Base-by-base conservation (phyloP, 2,797 vertebrate species). In the Odontamblyopus lacepedii region DNA sequence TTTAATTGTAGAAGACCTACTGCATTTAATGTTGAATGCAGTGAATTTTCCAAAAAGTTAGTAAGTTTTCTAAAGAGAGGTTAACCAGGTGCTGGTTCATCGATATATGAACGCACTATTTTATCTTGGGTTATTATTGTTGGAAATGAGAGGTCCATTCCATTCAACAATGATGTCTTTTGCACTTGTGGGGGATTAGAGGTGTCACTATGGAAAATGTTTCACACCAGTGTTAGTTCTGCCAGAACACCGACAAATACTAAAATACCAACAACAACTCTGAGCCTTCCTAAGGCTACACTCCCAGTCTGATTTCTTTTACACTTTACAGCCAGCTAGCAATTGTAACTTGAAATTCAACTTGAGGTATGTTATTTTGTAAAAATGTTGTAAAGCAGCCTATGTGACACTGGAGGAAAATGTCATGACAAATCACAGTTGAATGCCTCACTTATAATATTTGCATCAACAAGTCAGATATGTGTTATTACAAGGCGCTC, bases 191-290 rank as follows among this genome's bases (percentile, higher is more conserved):
- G 23, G 30, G 74, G 74, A 72, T 77, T 78, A 73, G 66, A 32
- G 61, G 19, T 69, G 72, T 77, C 77, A 79, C 27, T 41, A 73
- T 73, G 71, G 72, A 74, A 71, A n/a, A 67, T 72, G 16, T 63
- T 74, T 80, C 71, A 73, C 66, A 67, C 68, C 53, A 63, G 69
- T 76, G 72, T 70, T 70, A 71, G 23, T 83, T 83, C 72, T 84
- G 78, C 76, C 83, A 82, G 67, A 84, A 78, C 67, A 44, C 67
- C 8, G 63, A 73, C 75, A 84, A 79, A 85, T 76, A 68, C 79
- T 44, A 57, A 12, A 64, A 60, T 71, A 71, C 78, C 63, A 30
- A 70, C 74, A 71, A 77, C 63, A 30, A 66, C 72, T 76, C 75
- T 74, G 63, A 75, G 35, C 19, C 70, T 72, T 57, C 76, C 63